Evolutionary conservation across 2,888 invertebrate species (phyloP), one percentile per base, ranked within the genome.

Genomic region (Tortrix viridana): DNA sequence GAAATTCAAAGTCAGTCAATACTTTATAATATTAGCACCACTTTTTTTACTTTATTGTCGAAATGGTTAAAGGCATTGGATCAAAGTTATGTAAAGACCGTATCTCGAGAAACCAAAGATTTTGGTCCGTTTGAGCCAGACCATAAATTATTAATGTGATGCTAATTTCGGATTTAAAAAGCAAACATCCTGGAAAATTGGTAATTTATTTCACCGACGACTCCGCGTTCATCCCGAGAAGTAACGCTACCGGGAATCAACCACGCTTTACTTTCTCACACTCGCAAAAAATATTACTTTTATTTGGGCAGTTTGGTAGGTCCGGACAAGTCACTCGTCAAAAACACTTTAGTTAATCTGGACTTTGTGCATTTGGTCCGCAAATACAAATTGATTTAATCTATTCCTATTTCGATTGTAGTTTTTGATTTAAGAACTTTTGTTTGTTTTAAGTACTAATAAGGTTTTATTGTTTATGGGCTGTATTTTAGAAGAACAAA

Each of bases 201-300:
- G 72, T 72, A 71, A 74, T 74, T 72, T 77, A 76, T 75, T 73
- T 68, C 69, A 44, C 67, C 60, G 64, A 70, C 60, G 64, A 70
- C 71, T 74, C 71, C 69, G 66, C 69, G n/a, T 67, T 71, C 61
- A 52, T 66, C 68, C 67, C 48, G 41, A 47, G 46, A 65, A 65
- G 67, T 68, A 65, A 77, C 73, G 75, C 74, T 78, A 76, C 80
- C 73, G 75, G 71, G 78, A 81, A 82, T 80, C 79, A 77, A 81
- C 80, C 79, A 76, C 71, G 61, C 71, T 66, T 69, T 71, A 73
- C 70, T 71, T 68, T 71, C 69, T 69, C 70, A 73, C 71, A 65
- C 70, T 67, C 71, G 69, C 75, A 80, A 79, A 50, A 49, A 50
- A 37, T 20, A 50, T 19, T 20, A 5, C 18, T 18, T 32, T 49